A percentile compares a stretch with the other conserved stretches of the same genome.
Evolutionary conservation across 2,113 vertebrate species (phyloP).

Genomic region (Rhagologus leucostigma): DNA sequence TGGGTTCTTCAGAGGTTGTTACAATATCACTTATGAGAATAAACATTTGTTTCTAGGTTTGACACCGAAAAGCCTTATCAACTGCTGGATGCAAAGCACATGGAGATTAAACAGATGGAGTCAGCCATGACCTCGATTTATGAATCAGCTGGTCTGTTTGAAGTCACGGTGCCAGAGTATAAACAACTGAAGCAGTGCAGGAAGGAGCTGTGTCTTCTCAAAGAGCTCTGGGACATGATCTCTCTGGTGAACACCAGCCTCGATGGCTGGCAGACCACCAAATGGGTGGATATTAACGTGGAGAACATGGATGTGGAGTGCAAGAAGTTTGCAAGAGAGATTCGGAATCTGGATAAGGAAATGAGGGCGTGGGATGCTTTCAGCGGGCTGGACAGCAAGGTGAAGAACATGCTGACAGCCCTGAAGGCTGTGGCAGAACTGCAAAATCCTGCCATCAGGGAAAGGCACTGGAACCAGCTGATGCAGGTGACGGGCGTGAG

Average conservation of each 20-base stretch:
- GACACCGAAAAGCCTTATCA: conserved; percentile 78
- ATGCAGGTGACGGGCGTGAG: conserved; percentile 82
- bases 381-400: conserved; percentile 79
- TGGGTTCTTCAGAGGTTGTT: not conserved
- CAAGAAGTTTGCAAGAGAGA: conserved; percentile 84
- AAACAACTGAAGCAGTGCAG: conserved; percentile 88
- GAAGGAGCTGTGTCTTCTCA: conserved; percentile 80
- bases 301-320: conserved; percentile 91
- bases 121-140: conserved; percentile 79
- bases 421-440: conserved; percentile 87
- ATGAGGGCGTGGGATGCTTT: conserved; percentile 87
- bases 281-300: conserved; percentile 85
- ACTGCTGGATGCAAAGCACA: conserved; percentile 78
- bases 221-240: conserved; percentile 88
- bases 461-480: conserved; percentile 90
- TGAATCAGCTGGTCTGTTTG: conserved; percentile 86
- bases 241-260: conserved; percentile 79
- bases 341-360: conserved; percentile 86
- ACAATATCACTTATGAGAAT: not conserved
- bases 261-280: conserved; percentile 81
- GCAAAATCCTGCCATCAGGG: conserved; percentile 87
- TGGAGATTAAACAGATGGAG: conserved; percentile 84
- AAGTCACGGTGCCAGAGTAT: conserved; percentile 86
- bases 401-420: conserved; percentile 85
- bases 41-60: conserved; percentile 76